These are phyloP conservation scores for Drosophila dunni DNA, from an alignment of 1,140 invertebrate genomes.

Conservation along the genomic window DNA sequence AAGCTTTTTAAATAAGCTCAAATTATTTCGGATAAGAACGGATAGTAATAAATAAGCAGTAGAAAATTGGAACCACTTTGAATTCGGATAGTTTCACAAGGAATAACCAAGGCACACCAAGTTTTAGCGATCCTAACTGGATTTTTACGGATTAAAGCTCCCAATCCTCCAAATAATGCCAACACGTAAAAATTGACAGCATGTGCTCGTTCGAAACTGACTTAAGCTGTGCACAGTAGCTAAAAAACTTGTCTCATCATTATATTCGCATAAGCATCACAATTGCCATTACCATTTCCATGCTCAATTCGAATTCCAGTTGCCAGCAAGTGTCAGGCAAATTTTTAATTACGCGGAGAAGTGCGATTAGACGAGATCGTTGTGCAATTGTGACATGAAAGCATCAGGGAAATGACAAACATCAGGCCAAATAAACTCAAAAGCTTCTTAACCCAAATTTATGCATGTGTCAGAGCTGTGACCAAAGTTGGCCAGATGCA, in stretches of 20 bases:
- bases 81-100: no score
- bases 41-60: not conserved
- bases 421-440: slow-evolving; percentile 73
- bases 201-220: not conserved
- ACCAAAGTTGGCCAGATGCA: slow-evolving; percentile 65
- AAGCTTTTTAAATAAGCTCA: not conserved
- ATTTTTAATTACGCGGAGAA: slow-evolving; percentile 61
- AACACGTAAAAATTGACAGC: not conserved
- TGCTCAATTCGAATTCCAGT: not conserved
- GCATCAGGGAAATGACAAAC: slow-evolving; percentile 74
- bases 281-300: slow-evolving; percentile 1
- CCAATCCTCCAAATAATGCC: not conserved
- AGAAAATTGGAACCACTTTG: no score
- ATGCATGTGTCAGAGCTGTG: slow-evolving; percentile 64
- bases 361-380: slow-evolving; percentile 7
- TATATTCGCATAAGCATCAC: no score
- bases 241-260: slow-evolving; percentile 12
- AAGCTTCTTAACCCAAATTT: slow-evolving; percentile 81
- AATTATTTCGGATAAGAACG: not conserved
- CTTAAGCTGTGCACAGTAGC: not conserved
- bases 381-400: slow-evolving; percentile 39
- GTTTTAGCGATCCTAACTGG: not conserved
- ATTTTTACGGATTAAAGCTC: not conserved
- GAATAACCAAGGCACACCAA: no score
- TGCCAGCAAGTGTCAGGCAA: slow-evolving; percentile 37